phyloP scores from a whole-genome alignment of 1,140 invertebrate species.

The Pentalonia nigronervosa region DNA sequence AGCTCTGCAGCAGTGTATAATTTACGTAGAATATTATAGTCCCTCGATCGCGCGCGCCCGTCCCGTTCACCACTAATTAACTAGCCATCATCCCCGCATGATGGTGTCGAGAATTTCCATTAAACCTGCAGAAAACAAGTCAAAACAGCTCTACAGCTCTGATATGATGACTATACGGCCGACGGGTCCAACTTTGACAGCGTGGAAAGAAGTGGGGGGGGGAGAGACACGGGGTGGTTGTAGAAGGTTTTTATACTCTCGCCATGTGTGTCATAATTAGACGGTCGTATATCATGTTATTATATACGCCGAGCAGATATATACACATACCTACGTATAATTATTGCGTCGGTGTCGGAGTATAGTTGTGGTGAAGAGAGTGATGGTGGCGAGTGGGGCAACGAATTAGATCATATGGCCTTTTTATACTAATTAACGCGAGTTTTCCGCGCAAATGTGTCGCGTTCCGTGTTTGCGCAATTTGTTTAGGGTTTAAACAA shows the following conservation, averaged over 20 bases:
- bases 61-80: constrained; percentile 23
- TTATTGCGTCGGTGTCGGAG: background rate
- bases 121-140: constrained; percentile 45
- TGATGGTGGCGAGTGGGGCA: background rate
- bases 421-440: constrained; percentile 48
- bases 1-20: background rate
- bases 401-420: constrained; percentile 23
- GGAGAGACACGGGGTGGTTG: background rate
- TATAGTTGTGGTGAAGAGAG: background rate
- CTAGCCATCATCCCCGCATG: constrained; percentile 10
- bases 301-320: background rate
- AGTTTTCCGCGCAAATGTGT: constrained; percentile 34
- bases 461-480: constrained; percentile 28
- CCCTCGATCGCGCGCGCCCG: background rate
- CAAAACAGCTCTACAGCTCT: background rate
- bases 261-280: constrained; percentile 52
- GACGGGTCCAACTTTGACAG: background rate
- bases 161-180: background rate
- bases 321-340: background rate
- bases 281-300: constrained; percentile 48
- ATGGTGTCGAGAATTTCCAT: constrained; percentile 43
- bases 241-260: background rate
- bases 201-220: too few relatives aligned
- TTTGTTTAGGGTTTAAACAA: constrained; percentile 43
- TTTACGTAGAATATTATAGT: background rate